Evolutionary conservation across 1,140 invertebrate genomes (phyloP).

Genomic region (Druon quercuslanigerum): DNA sequence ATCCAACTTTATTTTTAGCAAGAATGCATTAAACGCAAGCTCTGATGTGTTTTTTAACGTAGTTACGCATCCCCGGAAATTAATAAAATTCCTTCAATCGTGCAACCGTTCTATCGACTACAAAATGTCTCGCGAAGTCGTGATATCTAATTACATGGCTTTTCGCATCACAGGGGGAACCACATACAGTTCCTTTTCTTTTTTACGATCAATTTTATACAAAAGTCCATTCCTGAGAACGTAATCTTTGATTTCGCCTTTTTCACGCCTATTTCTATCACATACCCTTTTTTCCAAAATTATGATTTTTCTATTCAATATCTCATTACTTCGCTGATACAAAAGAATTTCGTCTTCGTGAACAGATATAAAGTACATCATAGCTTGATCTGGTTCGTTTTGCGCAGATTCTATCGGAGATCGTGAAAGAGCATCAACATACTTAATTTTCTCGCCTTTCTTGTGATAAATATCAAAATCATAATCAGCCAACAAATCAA

Average conservation of each 20-base stretch:
- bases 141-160: no score
- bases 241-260: neutral
- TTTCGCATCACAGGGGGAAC: no score
- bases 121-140: no score
- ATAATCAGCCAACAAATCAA: no score
- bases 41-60: neutral
- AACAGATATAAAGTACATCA: neutral
- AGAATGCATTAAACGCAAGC: conserved; percentile 29
- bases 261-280: neutral
- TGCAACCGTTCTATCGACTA: neutral
- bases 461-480: no score
- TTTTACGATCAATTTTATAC: no score
- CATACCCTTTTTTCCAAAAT: neutral
- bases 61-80: neutral
- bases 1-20: neutral
- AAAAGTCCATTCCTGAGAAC: neutral
- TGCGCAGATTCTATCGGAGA: conserved; percentile 40
- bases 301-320: neutral
- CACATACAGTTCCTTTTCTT: no score
- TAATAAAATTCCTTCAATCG: neutral
- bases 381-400: neutral
- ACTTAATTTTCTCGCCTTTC: conserved; percentile 51
- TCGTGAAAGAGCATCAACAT: conserved; percentile 62
- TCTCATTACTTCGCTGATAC: neutral
- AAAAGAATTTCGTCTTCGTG: neutral